Base-by-base conservation (phyloP, 2,113 vertebrate genomes). In the Taurulus bubalis region DNA sequence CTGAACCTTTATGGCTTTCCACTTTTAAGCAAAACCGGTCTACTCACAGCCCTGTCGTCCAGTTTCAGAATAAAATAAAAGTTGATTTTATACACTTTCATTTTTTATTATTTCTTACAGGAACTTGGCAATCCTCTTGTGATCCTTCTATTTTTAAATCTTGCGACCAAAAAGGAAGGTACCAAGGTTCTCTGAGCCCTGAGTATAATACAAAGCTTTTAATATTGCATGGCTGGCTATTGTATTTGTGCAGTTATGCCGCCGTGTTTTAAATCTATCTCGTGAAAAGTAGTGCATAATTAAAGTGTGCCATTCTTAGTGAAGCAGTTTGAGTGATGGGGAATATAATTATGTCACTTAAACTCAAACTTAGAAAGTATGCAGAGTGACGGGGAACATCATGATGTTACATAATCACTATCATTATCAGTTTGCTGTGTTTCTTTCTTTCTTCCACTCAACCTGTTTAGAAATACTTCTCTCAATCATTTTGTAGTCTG, bases 331-430 rank as follows among this genome's bases (percentile, higher is more conserved):
- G 65, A 65, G 28, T 47, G 70, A 72, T 70, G n/a, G 34, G 32
- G 56, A 71, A 78, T 72, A 65, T 64, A 53, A 71, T 68, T 26
- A 47, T 59, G 36, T 84, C 79, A 68, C 58, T 68, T 75, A 79
- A 80, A 45, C 42, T 45, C 14, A 14, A 45, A 45, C 42, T 45
- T 45, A 12, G 15, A 4, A 45, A 7, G 4, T 20, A n/a, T 42
- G 12, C 40, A 45, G 65, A 65, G 28, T 40, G 66, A 69, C 67
- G 20, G 34, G 45, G 56, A 71, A 75, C 69, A 65, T 59, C 38
- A 71, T 64, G 26, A 47, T 59, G 36, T 84, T 81, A 68, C 58
- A 71, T 74, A 79, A 80, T 79, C 68, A 28, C 55, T n/a, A 22
- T 76, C 47, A 75, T 76, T 64, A 72, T 75, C 34, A 34, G 55